Conservation (phyloP, 2,113 vertebrate species). For the Stictonetta naevosa region DNA sequence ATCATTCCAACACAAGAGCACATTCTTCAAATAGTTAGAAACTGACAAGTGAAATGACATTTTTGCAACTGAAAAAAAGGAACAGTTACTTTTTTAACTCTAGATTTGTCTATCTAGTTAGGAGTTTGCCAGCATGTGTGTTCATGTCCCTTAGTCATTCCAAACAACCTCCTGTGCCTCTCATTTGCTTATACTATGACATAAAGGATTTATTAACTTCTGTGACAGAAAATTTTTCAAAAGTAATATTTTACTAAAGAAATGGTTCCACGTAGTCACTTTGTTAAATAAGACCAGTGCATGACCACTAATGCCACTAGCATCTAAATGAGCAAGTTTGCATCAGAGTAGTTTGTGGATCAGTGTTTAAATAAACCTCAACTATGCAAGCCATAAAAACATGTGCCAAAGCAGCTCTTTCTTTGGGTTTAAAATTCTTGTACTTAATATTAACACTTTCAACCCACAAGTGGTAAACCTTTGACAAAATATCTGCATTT, state of each 20-base stretch:
- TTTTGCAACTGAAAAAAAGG: background rate
- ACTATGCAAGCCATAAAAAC: slow-evolving; percentile 15
- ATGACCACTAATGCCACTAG: background rate
- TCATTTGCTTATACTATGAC: background rate
- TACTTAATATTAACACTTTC: slow-evolving; percentile 3
- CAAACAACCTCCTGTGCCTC: background rate
- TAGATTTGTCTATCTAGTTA: background rate
- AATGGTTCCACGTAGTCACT: background rate
- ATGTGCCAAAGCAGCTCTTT: background rate
- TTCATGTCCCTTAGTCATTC: background rate
- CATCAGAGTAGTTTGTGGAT: background rate
- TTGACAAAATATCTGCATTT: slow-evolving; percentile 21
- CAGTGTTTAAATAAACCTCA: slow-evolving; percentile 34
- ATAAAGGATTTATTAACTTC: background rate
- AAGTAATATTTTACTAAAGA: background rate
- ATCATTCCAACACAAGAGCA: background rate
- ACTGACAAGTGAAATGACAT: background rate
- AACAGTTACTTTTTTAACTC: background rate
- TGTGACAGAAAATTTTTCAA: background rate
- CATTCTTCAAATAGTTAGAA: background rate
- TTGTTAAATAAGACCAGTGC: background rate
- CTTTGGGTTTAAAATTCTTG: background rate
- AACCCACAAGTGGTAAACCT: background rate
- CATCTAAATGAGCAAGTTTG: background rate
- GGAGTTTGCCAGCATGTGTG: rapidly evolving